Evolutionary conservation across 2,113 vertebrate genomes (phyloP), one percentile per base, ranked within the genome.

Genomic region (Cranoglanis bouderius): DNA sequence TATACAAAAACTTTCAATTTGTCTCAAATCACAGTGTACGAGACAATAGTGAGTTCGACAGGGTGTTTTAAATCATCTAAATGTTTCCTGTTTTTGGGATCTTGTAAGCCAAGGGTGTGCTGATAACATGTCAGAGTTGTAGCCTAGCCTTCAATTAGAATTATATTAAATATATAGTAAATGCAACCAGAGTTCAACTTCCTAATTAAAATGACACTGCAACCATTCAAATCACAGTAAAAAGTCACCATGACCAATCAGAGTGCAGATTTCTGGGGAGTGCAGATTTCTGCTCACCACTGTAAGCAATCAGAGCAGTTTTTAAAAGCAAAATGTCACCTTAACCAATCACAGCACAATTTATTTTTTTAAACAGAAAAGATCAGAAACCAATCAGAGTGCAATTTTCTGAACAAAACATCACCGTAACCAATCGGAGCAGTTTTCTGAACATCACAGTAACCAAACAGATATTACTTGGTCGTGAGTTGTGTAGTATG

Each of bases 71-170:
- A 84, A 84, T 90, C 21, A 88, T 59, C 29, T 26, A 57, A 18
- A 59, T 38, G 86, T 32, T 85, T 88, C 89, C 86, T 85, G 88
- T 81, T 85, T 32, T 83, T 10, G 21, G 53, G 16, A 57, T 21
- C 55, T 26, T 82, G 35, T 57, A 57, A 82, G 80, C 19, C 80
- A 82, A 35, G n/a, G 4, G 26, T 78, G 46, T 19, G 46, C 75
- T 49, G 75, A 80, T 51, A n/a, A 49, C 35, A 2, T n/a, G 43
- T 51, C 13, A 13, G 75, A 77, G 13, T 81, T 59, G 59, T 40
- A 26, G 81, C 19, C 2, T 38, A 61, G 81, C 81, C n/a, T 43
- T 83, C 38, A 38, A 57, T 82, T 61, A 43, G 12, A 40, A 82
- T 40, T 26, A 26, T 14, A 5, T 4, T 32, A 3, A 21, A 81